Evolutionary conservation across 1,140 invertebrate genomes (phyloP).

Genomic region (Amyelois transitella): DNA sequence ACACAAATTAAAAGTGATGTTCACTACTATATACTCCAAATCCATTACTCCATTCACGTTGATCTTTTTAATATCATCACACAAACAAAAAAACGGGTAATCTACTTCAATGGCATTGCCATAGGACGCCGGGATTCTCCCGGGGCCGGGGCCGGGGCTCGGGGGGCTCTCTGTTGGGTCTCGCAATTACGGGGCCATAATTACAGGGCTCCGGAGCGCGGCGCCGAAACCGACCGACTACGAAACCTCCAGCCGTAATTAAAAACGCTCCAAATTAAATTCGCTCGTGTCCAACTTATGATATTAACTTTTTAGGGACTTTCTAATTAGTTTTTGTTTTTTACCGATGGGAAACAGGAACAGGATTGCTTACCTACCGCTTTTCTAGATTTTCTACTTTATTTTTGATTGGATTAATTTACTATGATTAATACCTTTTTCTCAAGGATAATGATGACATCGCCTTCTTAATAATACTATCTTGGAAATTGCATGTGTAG

Average conservation of each 20-base stretch:
- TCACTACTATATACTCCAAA: no score
- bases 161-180: slow-evolving; percentile 38
- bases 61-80: background rate
- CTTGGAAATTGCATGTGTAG: no score
- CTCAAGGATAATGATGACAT: background rate
- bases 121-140: slow-evolving; percentile 21
- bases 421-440: background rate
- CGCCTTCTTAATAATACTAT: no score
- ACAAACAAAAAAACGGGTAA: slow-evolving; percentile 22
- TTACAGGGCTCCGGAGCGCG: slow-evolving; percentile 64
- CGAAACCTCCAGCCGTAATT: slow-evolving; percentile 63
- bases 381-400: background rate
- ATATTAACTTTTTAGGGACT: slow-evolving; percentile 69
- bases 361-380: background rate
- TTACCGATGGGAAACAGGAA: slow-evolving; percentile 36
- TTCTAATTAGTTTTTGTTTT: slow-evolving; percentile 71
- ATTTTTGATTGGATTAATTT: background rate
- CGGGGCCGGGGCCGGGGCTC: slow-evolving; percentile 23
- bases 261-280: slow-evolving; percentile 73
- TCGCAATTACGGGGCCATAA: slow-evolving; percentile 66
- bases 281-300: slow-evolving; percentile 68
- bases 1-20: background rate
- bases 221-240: slow-evolving; percentile 61
- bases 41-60: background rate
- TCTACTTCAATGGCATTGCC: slow-evolving; percentile 35